These are phyloP conservation scores for Dolichoris vasculosae DNA, from an alignment of 1,140 invertebrate species.

Conservation along the genomic window DNA sequence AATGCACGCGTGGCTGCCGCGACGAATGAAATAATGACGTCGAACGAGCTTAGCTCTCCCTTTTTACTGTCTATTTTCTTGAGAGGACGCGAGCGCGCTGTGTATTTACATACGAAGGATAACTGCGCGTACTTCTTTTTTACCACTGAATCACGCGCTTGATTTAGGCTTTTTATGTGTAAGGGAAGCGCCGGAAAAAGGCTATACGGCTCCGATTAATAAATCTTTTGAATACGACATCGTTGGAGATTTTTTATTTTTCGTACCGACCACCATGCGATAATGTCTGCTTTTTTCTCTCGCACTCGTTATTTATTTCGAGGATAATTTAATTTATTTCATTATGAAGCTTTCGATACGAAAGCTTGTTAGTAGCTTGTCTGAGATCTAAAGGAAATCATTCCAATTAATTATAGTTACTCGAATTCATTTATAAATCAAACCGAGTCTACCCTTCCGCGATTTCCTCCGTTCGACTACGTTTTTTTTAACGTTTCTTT, in stretches of 20 bases:
- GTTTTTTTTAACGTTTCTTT: no score
- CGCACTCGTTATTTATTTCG: conserved; percentile 16
- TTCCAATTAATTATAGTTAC: background rate
- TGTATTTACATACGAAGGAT: conserved; percentile 44
- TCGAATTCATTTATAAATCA: background rate
- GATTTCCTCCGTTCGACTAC: background rate
- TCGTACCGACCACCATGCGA: conserved; percentile 1
- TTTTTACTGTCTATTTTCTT: conserved; percentile 52
- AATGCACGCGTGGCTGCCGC: conserved; percentile 24
- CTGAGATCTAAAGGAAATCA: background rate
- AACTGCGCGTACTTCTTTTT: background rate
- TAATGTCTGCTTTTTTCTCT: background rate
- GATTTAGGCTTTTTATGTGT: conserved; percentile 46
- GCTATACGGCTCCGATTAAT: conserved; percentile 46
- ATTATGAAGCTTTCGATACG: background rate
- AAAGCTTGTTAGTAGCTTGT: background rate
- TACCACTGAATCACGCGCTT: conserved; percentile 45
- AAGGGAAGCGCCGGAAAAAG: conserved; percentile 38
- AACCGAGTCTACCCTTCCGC: background rate
- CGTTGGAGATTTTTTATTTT: background rate
- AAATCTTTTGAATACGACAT: conserved; percentile 32
- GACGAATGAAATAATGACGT: conserved; percentile 51
- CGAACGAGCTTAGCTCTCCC: conserved; percentile 38
- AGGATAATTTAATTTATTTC: conserved; percentile 27
- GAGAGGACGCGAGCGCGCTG: conserved; percentile 16